Conservation (phyloP, 1,140 invertebrate species). For the Neuroterus valhalla region DNA sequence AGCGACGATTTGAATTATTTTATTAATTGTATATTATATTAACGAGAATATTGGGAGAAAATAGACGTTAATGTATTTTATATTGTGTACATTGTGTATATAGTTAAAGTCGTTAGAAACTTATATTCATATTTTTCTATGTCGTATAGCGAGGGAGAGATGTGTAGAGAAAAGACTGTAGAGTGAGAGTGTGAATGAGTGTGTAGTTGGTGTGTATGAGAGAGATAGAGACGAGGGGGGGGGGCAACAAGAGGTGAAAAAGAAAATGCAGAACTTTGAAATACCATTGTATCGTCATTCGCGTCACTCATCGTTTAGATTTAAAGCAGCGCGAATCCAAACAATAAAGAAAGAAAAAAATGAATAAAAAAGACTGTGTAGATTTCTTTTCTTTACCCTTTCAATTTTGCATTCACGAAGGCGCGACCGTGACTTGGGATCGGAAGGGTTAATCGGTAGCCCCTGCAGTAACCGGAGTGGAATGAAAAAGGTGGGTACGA, state of each 20-base stretch:
- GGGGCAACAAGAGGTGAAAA: constrained; percentile 40
- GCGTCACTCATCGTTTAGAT: constrained; percentile 51
- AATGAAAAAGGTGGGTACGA: constrained; percentile 27
- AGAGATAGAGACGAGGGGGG: constrained; percentile 6
- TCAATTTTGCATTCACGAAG: constrained; percentile 17
- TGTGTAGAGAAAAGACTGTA: constrained; percentile 31
- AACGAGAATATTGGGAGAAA: constrained; percentile 34
- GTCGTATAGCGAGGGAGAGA: constrained; percentile 50
- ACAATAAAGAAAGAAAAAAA: constrained; percentile 58
- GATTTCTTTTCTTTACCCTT: constrained; percentile 16
- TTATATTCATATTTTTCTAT: constrained; percentile 75
- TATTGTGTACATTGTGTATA: constrained; percentile 68
- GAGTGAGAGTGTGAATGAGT: constrained; percentile 26
- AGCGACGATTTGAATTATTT: neutral
- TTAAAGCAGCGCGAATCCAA: constrained; percentile 56
- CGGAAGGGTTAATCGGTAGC: neutral
- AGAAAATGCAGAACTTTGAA: constrained; percentile 31
- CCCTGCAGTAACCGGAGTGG: constrained; percentile 5
- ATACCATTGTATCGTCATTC: constrained; percentile 24
- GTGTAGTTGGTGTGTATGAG: neutral
- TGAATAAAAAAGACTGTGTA: constrained; percentile 30
- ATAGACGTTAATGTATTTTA: constrained; percentile 22
- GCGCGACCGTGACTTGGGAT: constrained; percentile 23
- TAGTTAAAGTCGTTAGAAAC: constrained; percentile 62
- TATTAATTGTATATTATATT: constrained; percentile 47